Evolutionary conservation across 2,797 vertebrate species (phyloP).

Genomic region (Sandelia bainsii): DNA sequence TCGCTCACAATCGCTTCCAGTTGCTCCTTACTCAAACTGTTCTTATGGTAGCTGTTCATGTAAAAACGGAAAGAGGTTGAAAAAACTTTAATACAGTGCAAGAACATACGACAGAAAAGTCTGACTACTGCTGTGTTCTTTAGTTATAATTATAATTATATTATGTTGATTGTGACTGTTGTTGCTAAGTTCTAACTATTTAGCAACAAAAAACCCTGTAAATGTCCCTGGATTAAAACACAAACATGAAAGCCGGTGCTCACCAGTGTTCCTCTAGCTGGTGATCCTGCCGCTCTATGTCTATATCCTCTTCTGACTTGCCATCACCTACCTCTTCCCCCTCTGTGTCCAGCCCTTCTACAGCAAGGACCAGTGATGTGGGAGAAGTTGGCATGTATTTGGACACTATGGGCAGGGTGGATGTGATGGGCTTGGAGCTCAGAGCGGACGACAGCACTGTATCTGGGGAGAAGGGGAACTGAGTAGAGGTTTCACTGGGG

Average conservation of each 20-base stretch:
- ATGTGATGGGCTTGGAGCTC: slow-evolving; percentile 80
- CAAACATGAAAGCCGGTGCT: not conserved
- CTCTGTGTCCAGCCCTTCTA: slow-evolving; percentile 62
- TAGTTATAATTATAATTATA: not conserved
- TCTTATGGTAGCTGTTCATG: slow-evolving; percentile 79
- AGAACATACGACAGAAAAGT: not conserved
- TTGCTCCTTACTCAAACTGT: slow-evolving; percentile 80
- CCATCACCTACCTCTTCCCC: slow-evolving; percentile 55
- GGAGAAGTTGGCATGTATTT: slow-evolving; percentile 64
- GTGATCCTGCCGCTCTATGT: slow-evolving; percentile 37
- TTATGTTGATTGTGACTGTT: not conserved
- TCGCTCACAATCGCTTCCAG: slow-evolving; percentile 76
- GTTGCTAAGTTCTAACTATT: too few species aligned
- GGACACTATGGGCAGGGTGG: slow-evolving; percentile 84
- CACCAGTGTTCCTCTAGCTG: slow-evolving; percentile 84
- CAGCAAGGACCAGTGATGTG: slow-evolving; percentile 48
- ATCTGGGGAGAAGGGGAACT: slow-evolving; percentile 58
- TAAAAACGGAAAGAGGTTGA: not conserved
- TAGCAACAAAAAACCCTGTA: accelerated
- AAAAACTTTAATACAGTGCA: not conserved
- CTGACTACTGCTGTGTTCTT: not conserved
- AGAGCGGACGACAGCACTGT: slow-evolving; percentile 78
- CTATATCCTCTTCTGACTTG: slow-evolving; percentile 42
- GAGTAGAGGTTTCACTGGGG: slow-evolving; percentile 24
- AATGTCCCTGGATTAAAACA: not conserved